Evolutionary conservation across 2,888 invertebrate species (phyloP), one percentile per base, ranked within the genome.

Genomic region (Drosophila phalerata): DNA sequence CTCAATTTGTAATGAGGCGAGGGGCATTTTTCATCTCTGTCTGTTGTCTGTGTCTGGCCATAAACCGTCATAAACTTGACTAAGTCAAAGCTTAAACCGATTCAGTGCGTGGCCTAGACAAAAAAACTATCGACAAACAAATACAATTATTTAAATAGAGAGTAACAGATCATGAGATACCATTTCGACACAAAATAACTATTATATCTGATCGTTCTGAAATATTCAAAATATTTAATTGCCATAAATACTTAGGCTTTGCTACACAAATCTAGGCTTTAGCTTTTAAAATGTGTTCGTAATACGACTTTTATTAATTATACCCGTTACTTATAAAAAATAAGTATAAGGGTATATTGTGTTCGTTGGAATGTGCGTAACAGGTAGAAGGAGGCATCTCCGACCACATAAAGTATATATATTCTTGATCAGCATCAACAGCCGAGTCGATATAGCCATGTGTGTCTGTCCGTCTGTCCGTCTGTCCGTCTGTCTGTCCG

Each of bases 51-150:
- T 37, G 52, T 57, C 63, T 60, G 67, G 52, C 37, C 56, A 42
- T 73, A 77, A 81, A 58, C 66, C 65, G 73, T 28, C 73, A 73
- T 80, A 84, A 82, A 82, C 70, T 84, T 80, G 76, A 52, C 75
- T 83, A 78, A 79, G 71, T 73, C 34, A 5, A 17, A 51, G 73
- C 73, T 70, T 74, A 61, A 80, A 69, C 40, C n/a, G 49, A 57
- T 49, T 34, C 47, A 38, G 28, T 40, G 40, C 56, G 45, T 57
- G 51, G 55, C 52, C 68, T 60, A 51, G 34, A 38, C 68, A 62
- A 45, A 55, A 62, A 60, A 75, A 68, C 65, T 70, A 64, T 75
- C 40, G 19, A 43, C 10, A 66, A 60, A 42, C 25, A 38, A n/a
- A 11, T 19, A 32, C 19, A 42, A 43, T 30, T 55, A 37, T 52